A percentile compares a stretch with the other conserved stretches of the same genome.
These are phyloP conservation scores for Pangasius krempfi DNA, from an alignment of 2,797 vertebrate species.

Conservation along the genomic window DNA sequence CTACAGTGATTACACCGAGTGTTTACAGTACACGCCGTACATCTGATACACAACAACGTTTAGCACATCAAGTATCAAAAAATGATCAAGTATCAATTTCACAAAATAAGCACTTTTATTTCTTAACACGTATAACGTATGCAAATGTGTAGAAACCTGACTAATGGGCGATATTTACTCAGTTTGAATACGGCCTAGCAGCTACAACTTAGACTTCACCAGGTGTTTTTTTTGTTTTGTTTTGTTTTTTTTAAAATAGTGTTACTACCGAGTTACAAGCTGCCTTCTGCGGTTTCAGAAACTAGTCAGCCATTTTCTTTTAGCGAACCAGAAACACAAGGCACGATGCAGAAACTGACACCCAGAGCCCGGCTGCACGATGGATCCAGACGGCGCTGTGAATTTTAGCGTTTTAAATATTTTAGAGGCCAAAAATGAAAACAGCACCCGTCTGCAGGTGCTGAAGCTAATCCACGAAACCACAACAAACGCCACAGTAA, in stretches of 20 bases:
- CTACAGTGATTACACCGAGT: neutral
- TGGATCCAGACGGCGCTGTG: neutral
- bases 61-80: slow-evolving; percentile 11
- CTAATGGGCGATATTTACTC: neutral
- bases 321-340: neutral
- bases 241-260: neutral
- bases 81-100: neutral
- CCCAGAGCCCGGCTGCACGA: too few relatives aligned
- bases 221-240: too few relatives aligned
- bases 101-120: slow-evolving; percentile 18
- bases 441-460: neutral
- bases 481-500: neutral
- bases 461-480: neutral
- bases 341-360: neutral
- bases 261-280: neutral
- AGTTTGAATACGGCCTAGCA: neutral
- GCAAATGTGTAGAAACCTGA: neutral
- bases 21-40: neutral
- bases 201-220: neutral
- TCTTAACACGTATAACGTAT: neutral
- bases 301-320: neutral
- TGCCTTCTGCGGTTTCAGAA: neutral
- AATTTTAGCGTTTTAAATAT: neutral
- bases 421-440: neutral
- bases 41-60: neutral